Evolutionary conservation across 2,113 vertebrate species (phyloP), one percentile per base, ranked within the genome.

Genomic region (Australoheros scitulus): DNA sequence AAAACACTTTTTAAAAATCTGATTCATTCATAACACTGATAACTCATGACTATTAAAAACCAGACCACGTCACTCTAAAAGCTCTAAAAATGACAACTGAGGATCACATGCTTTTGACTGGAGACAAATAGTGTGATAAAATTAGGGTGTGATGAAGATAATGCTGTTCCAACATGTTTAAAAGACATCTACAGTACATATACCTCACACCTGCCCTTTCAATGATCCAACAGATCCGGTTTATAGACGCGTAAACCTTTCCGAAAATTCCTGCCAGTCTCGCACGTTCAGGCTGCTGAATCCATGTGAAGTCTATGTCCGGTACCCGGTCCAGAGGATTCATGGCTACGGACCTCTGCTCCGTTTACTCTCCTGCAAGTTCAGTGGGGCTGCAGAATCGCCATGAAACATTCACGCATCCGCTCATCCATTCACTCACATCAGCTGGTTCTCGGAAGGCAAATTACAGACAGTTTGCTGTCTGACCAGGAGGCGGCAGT

Each of bases 401-500:
- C 70, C 80, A 57, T 83, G 10, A 32, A 82, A 76, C 80, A 61
- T 81, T 79, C 58, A 64, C 76, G 64, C 78, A 78, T 81, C 61
- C 78, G 15, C 65, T 52, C 9, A 18, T 58, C 58, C 61, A 13
- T 61, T 81, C 70, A 47, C 26, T 56, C 36, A 7, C 52, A 26
- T 63, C 61, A 82, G 76, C 78, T 77, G 81, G 59, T 79, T 83
- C 64, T 6, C 7, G 18, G 22, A 7, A 56, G 61, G 41, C 63
- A 70, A 70, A 43, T 70, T 70, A 24, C 43, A 70, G 43, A 50
- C 81, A 82, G 79, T 81, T 87, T 64, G 61, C 60, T 32, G 55
- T 76, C 57, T 77, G 84, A 79, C 87, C 91, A 93, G 70, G 13
- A 70, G 81, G 80, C 64, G 90, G 87, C 89, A 75, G 87, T 65